Conservation (phyloP, 2,888 invertebrate genomes). For the Agonopterix alstromeriana region DNA sequence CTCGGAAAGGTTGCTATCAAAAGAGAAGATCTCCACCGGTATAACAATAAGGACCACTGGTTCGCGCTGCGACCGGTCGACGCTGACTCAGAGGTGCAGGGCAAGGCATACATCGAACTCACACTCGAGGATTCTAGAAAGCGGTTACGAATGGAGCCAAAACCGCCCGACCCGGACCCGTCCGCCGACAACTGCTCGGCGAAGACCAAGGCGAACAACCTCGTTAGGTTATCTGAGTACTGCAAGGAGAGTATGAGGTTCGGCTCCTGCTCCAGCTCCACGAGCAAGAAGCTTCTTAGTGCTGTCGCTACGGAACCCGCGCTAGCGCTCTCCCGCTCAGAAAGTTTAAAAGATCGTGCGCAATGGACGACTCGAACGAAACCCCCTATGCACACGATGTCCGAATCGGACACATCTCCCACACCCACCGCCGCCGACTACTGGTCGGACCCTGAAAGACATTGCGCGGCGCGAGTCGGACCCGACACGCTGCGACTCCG, state of each 20-base stretch:
- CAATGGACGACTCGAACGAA: conserved; percentile 56
- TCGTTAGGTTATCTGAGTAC: conserved; percentile 62
- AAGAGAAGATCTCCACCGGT: conserved; percentile 89
- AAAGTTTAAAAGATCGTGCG: conserved; percentile 65
- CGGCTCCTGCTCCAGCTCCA: conserved; percentile 67
- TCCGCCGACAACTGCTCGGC: conserved; percentile 46
- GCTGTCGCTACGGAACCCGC: conserved; percentile 58
- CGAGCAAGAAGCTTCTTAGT: conserved; percentile 62
- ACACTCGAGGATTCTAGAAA: conserved; percentile 79
- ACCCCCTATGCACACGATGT: conserved; percentile 64
- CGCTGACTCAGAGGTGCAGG: conserved; percentile 94
- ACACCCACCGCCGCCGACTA: conserved; percentile 69
- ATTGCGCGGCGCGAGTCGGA: conserved; percentile 61
- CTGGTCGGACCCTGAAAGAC: conserved; percentile 70
- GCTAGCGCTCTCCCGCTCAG: conserved; percentile 61
- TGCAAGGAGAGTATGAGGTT: conserved; percentile 69
- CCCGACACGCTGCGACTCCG: conserved; percentile 76
- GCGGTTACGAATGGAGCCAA: conserved; percentile 69
- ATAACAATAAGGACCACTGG: conserved; percentile 96
- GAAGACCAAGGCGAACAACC: conserved; percentile 56
- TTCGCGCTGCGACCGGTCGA: conserved; percentile 90
- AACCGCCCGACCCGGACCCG: conserved; percentile 62
- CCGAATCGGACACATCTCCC: conserved; percentile 53
- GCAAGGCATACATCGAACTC: conserved; percentile 91
- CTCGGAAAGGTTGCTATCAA: conserved; percentile 90